Base-by-base conservation (phyloP, 37 sponge, comb jelly and placozoan genomes). In the Dysidea cf. avara region DNA sequence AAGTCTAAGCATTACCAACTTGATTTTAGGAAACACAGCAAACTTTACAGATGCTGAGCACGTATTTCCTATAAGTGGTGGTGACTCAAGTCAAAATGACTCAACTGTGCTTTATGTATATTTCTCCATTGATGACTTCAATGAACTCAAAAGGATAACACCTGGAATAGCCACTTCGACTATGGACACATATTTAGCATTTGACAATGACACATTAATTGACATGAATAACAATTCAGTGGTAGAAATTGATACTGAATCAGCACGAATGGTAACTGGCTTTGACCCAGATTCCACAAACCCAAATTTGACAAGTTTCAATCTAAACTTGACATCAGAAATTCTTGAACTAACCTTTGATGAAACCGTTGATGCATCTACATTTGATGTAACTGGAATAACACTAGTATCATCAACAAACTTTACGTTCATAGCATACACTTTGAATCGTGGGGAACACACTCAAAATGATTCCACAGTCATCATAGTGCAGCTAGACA, bases 91-190 rank as follows among this genome's bases (percentile, higher is more conserved):
- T 57, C 67, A 75, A 54, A 50, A 56, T 16, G 85, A 95, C 63
- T 74, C 57, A 29, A 83, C 78, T 25, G 58, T 72, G 12, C 56
- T 95, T 1, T 63, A 48, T 32, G 88, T 95, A 21, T 64, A 56
- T 37, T 49, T 95, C 31, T 68, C 82, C 25, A 62, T 85, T 59
- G 70, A 56, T 29, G 96, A 95, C 39, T 55, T 90, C 24, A 90
- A 95, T 76, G 88, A 87, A 39, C 76, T 95, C 25, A 95, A 95
- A 64, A 26, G 96, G 39, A 32, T 95, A 16, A 83, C 85, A 6
- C 90, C 87, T 29, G 81, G 81, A 0, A 53, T 95, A 18, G 87
- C 85, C n/a, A 95, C 96, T 30, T 50, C 65, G 0, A 17, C 3
- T 31, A 39, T 11, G 26, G 78, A 94, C 58, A 79, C 87, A 2